These are phyloP conservation scores for Macaca mulatta DNA, from an alignment of 2,113 vertebrate species.

Conservation along the genomic window DNA sequence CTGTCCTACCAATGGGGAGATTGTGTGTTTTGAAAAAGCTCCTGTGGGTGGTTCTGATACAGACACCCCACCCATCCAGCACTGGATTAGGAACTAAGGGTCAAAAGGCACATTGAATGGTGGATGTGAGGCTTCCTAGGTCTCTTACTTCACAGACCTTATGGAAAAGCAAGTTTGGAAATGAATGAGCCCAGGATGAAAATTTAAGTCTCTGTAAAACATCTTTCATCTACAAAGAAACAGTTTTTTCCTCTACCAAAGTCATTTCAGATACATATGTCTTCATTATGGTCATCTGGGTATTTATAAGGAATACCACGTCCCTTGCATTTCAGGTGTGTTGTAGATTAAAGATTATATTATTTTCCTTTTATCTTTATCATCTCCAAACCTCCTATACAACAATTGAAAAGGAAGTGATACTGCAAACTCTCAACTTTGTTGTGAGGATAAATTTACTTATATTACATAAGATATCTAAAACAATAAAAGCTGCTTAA, in stretches of 20 bases:
- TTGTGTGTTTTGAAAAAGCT: background rate
- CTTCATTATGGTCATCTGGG: background rate
- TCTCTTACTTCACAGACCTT: background rate
- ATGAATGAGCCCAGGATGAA: background rate
- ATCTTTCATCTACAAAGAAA: background rate
- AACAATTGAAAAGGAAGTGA: background rate
- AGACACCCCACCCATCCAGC: accelerated
- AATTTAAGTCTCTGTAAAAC: background rate
- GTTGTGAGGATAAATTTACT: background rate
- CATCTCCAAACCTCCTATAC: background rate
- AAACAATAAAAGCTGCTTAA: background rate
- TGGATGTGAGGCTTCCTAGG: background rate
- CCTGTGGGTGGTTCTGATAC: background rate
- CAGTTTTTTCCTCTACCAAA: background rate
- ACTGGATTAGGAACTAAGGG: accelerated
- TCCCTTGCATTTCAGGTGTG: background rate
- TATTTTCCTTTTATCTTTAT: background rate
- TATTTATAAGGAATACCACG: background rate
- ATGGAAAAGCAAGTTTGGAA: background rate
- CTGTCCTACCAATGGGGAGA: background rate
- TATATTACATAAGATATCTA: background rate
- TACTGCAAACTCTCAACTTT: background rate
- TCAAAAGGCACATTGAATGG: background rate
- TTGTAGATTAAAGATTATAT: background rate
- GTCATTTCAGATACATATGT: background rate